Evolutionary conservation across 2,113 vertebrate species (phyloP), one percentile per base, ranked within the genome.

Genomic region (Callipepla squamata): DNA sequence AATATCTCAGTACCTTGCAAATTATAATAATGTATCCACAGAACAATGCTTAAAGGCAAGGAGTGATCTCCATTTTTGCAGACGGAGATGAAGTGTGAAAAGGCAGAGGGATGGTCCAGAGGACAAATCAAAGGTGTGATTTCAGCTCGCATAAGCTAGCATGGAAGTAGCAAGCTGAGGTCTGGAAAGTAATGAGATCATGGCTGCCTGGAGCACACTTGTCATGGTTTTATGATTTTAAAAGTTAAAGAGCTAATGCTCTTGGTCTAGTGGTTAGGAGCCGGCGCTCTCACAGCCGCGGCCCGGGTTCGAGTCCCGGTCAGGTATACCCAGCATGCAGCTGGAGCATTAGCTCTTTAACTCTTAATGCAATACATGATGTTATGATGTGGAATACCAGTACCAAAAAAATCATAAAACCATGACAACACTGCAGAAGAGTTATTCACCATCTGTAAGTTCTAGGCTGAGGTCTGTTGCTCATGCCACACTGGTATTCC

Each of bases 1-100:
- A 95, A 91, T 86, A 95, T 53, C 89, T 94, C 91, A 92, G 93
- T 87, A 93, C 89, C 89, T 95, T 92, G 87, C 90, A 91, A 94
- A 90, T 85, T 92, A 42, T 12, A 74, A 70, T 90, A 75, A 91
- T 72, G 57, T 80, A 92, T 80, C 79, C 93, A 90, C 82, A 83
- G 93, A 93, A 84, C 87, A 90, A 6, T 68, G 95, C 94, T 95
- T 32, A 75, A 63, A 93, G 95, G 93, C 90, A 95, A 93, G 93
- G 93, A 96, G 92, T 63, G 91, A 94, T 57, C 95, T 90, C 79
- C 47, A 9, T 47, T 28, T 92, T 50, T 92, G 91, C 94, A 92
- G 89, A 67, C 92, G 89, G 90, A 88, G 77, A 62, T 91, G 69
- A 26, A 51, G 87, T 65, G 83, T 36, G 82, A 70, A 80, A 59